Evolutionary conservation across 2,888 invertebrate species (phyloP).

Genomic region (Brachypterus glaber): DNA sequence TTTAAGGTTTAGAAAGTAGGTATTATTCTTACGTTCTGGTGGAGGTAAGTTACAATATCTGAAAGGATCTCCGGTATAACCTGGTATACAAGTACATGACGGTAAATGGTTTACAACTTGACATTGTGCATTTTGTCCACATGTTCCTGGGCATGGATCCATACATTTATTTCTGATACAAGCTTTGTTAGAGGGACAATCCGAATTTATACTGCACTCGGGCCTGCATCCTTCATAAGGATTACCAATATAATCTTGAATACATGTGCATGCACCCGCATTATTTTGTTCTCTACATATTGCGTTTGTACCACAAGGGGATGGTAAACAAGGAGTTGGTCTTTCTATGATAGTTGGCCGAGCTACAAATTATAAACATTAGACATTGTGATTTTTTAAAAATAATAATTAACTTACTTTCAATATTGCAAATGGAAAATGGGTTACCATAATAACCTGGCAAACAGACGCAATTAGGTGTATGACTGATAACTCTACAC

Average conservation of each 20-base stretch:
- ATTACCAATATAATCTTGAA: constrained; percentile 63
- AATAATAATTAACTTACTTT: too few relatives aligned
- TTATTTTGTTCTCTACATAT: constrained; percentile 52
- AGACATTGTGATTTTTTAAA: constrained; percentile 20
- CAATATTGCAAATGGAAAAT: constrained; percentile 49
- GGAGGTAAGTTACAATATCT: constrained; percentile 32
- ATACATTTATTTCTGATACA: constrained; percentile 66
- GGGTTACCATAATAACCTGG: constrained; percentile 52
- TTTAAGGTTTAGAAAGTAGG: too few relatives aligned
- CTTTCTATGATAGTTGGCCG: not conserved
- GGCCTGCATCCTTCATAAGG: constrained; percentile 70
- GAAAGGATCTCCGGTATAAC: constrained; percentile 54
- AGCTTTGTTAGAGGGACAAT: constrained; percentile 61
- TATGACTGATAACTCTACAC: constrained; percentile 66
- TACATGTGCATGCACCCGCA: constrained; percentile 60
- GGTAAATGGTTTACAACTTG: constrained; percentile 65
- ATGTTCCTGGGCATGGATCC: constrained; percentile 72
- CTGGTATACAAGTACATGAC: constrained; percentile 54
- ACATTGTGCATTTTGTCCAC: constrained; percentile 66
- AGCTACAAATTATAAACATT: not conserved
- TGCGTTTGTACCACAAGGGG: constrained; percentile 64
- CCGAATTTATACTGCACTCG: constrained; percentile 62
- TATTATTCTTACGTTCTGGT: constrained; percentile 38
- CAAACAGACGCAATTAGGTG: constrained; percentile 56
- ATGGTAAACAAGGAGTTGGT: constrained; percentile 51